Evolutionary conservation across 1,140 invertebrate genomes (phyloP), one percentile per base, ranked within the genome.

Genomic region (Melanaphis sacchari): DNA sequence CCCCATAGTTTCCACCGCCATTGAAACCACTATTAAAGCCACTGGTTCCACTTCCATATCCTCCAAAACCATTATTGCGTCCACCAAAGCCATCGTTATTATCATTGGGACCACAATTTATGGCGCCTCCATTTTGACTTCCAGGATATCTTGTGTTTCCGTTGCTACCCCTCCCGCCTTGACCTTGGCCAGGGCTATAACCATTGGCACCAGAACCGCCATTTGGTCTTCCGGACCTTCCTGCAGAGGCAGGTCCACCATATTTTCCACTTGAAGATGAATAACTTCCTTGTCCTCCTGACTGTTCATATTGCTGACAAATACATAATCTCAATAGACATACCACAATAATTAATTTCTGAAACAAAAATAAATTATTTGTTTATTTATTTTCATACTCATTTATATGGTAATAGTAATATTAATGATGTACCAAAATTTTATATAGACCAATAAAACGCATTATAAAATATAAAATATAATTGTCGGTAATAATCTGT

Each of bases 271-370:
- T 41, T 40, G 76, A 82, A 0, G 66, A 84, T 46, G 90, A 91
- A 76, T 91, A 91, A 31, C 54, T 31, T 41, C 76, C 91, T 84
- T 85, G 91, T 82, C 91, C 91, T 52, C 90, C 91, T 46, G 91
- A 38, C 24, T 93, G 91, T 38, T 46, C 91, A 52, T 93, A 93
- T 84, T 82, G 91, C 36, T 93, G 66, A 31, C 91, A 93, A 40
- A 93, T 54, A 40, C 91, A 93, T 2, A 84, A 84, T 52, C 81
- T n/a, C 91, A 93, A 82, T 36, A 93, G 15, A 40, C 43, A 82
- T 18, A 38, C 91, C 8, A 52, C 81, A 52, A 93, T 84, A 49
- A 93, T 40, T 38, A 93, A n/a, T 84, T 93, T 84, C 91, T 93
- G 76, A 49, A 93, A 93, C 66, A 82, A 38, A 84, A 4, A 26